Evolutionary conservation across 2,888 invertebrate genomes (phyloP).

Genomic region (Agrochola lota): DNA sequence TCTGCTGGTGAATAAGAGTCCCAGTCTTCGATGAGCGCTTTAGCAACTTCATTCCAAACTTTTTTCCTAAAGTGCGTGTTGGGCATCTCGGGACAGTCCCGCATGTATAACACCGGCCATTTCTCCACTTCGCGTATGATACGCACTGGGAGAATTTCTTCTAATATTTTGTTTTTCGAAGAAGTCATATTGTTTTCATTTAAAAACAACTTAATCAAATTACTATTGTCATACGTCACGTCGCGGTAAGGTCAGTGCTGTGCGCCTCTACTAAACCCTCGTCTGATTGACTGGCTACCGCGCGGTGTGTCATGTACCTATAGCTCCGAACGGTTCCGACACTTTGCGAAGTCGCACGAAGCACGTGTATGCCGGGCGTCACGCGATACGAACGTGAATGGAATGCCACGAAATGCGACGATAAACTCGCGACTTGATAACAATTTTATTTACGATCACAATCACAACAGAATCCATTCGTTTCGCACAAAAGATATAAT

Average conservation of each 20-base stretch:
- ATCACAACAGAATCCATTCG: conserved; percentile 15
- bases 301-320: conserved; percentile 8
- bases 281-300: conserved; percentile 7
- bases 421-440: conserved; percentile 21
- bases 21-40: conserved; percentile 70
- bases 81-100: conserved; percentile 67
- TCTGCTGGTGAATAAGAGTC: conserved; percentile 58
- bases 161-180: conserved; percentile 68
- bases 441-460: conserved; percentile 18
- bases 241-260: background rate
- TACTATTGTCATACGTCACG: background rate
- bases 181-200: conserved; percentile 30
- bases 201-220: background rate
- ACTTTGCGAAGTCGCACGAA: conserved; percentile 33
- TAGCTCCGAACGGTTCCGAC: conserved; percentile 29
- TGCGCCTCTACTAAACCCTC: background rate
- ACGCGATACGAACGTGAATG: conserved; percentile 29
- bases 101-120: conserved; percentile 73
- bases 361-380: conserved; percentile 12
- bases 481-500: background rate
- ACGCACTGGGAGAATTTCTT: conserved; percentile 73
- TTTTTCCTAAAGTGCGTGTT: conserved; percentile 67
- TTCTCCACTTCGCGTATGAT: conserved; percentile 76
- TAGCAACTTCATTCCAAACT: conserved; percentile 74
- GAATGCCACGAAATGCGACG: conserved; percentile 35